phyloP scores from a whole-genome alignment of 2,113 vertebrate species.

The Micromys minutus region DNA sequence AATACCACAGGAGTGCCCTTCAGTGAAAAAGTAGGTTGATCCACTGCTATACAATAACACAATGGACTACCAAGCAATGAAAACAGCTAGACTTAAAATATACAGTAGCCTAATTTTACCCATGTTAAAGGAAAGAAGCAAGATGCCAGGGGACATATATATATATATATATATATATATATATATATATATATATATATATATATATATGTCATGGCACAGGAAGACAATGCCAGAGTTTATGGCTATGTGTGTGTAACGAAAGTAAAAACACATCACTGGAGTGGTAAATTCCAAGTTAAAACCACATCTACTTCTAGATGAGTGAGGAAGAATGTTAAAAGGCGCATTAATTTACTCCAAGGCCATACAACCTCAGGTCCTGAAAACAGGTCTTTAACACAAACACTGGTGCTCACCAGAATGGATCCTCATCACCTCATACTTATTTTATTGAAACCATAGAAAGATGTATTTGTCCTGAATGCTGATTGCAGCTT shows the following conservation, averaged over 20 bases:
- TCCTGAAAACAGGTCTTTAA: slow-evolving; percentile 21
- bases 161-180: too few species aligned
- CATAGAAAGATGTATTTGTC: background rate
- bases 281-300: background rate
- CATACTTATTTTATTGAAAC: slow-evolving; percentile 13
- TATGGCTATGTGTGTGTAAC: background rate
- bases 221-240: background rate
- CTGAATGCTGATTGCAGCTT: background rate
- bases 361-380: background rate
- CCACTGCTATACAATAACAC: background rate
- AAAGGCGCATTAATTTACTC: background rate
- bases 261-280: background rate
- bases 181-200: too few species aligned
- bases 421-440: background rate
- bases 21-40: background rate
- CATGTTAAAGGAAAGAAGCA: slow-evolving; percentile 17
- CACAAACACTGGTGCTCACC: background rate
- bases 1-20: background rate
- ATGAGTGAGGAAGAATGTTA: background rate
- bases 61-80: background rate
- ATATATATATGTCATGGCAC: background rate
- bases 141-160: background rate
- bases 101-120: background rate
- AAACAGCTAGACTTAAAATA: slow-evolving; percentile 8
- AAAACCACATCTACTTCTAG: background rate